Conservation (phyloP, 2,888 invertebrate genomes). For the Caenorhabditis sp. region DNA sequence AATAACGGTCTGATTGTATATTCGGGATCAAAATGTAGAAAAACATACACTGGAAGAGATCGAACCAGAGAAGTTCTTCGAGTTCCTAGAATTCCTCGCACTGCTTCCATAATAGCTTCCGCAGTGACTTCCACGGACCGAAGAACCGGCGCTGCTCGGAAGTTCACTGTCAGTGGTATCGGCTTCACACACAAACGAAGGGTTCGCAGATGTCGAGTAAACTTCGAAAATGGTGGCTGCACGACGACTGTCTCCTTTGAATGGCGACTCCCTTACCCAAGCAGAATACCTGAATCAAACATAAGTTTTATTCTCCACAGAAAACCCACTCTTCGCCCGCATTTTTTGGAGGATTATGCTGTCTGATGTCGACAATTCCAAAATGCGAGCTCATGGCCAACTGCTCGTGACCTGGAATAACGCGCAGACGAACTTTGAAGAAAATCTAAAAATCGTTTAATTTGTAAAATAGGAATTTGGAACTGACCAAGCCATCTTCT, state of each 20-base stretch:
- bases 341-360: neutral
- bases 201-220: slow-evolving; percentile 6
- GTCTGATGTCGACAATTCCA: slow-evolving; percentile 25
- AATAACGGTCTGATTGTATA: neutral
- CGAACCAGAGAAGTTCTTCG: neutral
- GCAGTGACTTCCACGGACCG: neutral
- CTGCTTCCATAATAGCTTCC: neutral
- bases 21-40: neutral
- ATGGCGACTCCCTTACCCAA: slow-evolving; percentile 44
- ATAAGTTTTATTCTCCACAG: neutral
- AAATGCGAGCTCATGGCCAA: neutral
- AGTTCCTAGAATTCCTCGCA: neutral
- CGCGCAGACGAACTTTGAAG: slow-evolving; percentile 26
- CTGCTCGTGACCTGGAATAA: neutral
- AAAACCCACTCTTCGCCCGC: neutral
- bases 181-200: neutral
- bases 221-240: slow-evolving; percentile 43
- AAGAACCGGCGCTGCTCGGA: neutral
- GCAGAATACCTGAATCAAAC: slow-evolving; percentile 26
- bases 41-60: neutral
- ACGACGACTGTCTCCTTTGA: slow-evolving; percentile 11
- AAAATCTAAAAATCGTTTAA: slow-evolving; percentile 19
- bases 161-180: neutral
- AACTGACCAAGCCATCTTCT: slow-evolving; percentile 1
- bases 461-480: neutral